Evolutionary conservation across 2,888 invertebrate genomes (phyloP), one percentile per base, ranked within the genome.

Genomic region (Choristoneura rosaceana): DNA sequence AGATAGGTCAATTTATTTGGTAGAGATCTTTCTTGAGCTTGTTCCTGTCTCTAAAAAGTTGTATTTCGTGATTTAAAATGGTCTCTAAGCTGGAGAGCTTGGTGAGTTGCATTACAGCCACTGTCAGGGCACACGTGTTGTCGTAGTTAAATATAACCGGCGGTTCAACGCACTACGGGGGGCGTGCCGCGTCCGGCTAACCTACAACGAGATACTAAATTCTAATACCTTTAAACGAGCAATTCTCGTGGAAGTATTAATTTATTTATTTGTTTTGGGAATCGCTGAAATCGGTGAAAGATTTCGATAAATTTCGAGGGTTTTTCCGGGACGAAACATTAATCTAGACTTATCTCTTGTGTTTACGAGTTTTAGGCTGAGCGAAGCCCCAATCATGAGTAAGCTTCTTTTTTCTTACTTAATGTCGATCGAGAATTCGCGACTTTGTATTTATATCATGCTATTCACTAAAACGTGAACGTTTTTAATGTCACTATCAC

Each of bases 131-230:
- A 90, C 92, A 93, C 91, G 90, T 92, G 93, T 88, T 89, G 90
- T 85, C 84, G 88, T 81, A 88, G 93, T 92, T 94, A 94, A 92
- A 94, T 93, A 93, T 94, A 94, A 91, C 90, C 84, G 83, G 83
- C 87, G 82, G 93, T 93, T 93, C 93, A 92, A 92, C 89, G 92
- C 87, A 87, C 93, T 88, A 87, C 84, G 89, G 87, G 88, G 86
- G 82, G 82, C 82, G 82, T 73, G 66, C 71, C 79, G 84, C 87
- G 89, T 86, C 87, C 89, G 88, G 87, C 84, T 90, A 91, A 90
- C 90, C 89, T 84, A 90, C 87, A 85, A 87, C 86, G 85, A 83
- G 80, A 82, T 81, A 79, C 64, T 69, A 62, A 71, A 45, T 73
- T 64, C 69, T 41, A 66, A 25, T 25, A 25, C 25, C 25, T 25